These are phyloP conservation scores for Eretmochelys imbricata DNA, from an alignment of 2,113 vertebrate genomes.

Conservation along the genomic window DNA sequence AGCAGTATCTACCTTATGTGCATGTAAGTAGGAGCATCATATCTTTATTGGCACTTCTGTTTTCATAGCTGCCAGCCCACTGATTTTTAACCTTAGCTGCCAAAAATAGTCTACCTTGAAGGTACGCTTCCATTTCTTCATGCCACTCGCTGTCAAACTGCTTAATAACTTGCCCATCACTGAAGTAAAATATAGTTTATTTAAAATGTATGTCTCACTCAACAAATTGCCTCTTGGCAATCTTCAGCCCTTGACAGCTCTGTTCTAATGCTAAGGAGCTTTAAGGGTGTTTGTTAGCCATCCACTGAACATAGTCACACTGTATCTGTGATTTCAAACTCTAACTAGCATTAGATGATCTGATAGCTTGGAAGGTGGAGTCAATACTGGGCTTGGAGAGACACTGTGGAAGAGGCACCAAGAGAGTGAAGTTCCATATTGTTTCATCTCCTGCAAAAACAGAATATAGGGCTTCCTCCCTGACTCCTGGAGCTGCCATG, in stretches of 20 bases:
- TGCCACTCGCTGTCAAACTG: conserved; percentile 73
- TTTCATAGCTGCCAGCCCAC: conserved; percentile 64
- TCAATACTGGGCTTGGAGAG: not conserved
- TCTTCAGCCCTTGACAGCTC: conserved; percentile 63
- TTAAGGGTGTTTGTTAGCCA: conserved; percentile 48
- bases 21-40: conserved; percentile 65
- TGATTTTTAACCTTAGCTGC: conserved; percentile 73
- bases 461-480: too few species aligned
- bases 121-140: conserved; percentile 71
- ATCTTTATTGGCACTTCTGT: conserved; percentile 71
- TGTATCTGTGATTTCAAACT: not conserved
- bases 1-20: conserved; percentile 62
- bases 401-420: not conserved
- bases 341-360: not conserved
- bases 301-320: not conserved
- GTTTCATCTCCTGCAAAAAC: not conserved
- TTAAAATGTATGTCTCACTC: conserved; percentile 72
- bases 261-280: conserved; percentile 14
- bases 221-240: conserved; percentile 58
- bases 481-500: not conserved
- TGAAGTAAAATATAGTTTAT: conserved; percentile 72
- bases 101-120: conserved; percentile 71
- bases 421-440: not conserved
- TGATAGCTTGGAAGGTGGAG: not conserved
- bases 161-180: conserved; percentile 75